Evolutionary conservation across 2,113 vertebrate genomes (phyloP).

Genomic region (Archilochus colubris): DNA sequence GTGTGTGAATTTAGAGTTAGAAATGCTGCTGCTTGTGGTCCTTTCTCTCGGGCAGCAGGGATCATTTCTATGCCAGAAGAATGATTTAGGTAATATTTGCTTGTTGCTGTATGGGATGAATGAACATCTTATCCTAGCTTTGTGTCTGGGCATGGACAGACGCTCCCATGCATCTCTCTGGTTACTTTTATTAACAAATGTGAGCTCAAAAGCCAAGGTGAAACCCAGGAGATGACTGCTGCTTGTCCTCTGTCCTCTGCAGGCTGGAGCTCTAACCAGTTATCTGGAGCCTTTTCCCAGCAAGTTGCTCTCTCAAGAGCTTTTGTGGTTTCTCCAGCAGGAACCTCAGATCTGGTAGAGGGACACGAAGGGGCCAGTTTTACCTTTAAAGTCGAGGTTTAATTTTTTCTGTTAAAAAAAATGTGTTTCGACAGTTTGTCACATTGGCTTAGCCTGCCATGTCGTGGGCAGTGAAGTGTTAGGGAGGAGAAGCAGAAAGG

Average conservation of each 20-base stretch:
- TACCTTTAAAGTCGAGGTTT: conserved; percentile 58
- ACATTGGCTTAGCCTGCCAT: conserved; percentile 59
- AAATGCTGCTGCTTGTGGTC: background rate
- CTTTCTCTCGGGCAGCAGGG: background rate
- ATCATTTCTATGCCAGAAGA: background rate
- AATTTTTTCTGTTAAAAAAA: conserved; percentile 38
- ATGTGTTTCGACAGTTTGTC: conserved; percentile 71
- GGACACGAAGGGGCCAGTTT: background rate
- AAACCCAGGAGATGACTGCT: background rate
- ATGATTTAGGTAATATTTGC: background rate
- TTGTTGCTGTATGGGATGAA: background rate
- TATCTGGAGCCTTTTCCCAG: background rate
- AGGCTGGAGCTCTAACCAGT: background rate
- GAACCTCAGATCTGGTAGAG: background rate
- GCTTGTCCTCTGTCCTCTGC: background rate
- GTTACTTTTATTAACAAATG: background rate
- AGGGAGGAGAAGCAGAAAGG: conserved; percentile 49
- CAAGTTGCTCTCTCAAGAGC: background rate
- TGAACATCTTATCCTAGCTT: background rate
- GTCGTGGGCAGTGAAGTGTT: conserved; percentile 61
- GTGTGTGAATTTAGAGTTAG: background rate
- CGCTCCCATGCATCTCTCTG: background rate
- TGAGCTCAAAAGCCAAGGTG: background rate
- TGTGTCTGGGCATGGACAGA: background rate
- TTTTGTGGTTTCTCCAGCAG: background rate